Conservation (phyloP, 2,797 vertebrate genomes). For the Malacoraja senta region DNA sequence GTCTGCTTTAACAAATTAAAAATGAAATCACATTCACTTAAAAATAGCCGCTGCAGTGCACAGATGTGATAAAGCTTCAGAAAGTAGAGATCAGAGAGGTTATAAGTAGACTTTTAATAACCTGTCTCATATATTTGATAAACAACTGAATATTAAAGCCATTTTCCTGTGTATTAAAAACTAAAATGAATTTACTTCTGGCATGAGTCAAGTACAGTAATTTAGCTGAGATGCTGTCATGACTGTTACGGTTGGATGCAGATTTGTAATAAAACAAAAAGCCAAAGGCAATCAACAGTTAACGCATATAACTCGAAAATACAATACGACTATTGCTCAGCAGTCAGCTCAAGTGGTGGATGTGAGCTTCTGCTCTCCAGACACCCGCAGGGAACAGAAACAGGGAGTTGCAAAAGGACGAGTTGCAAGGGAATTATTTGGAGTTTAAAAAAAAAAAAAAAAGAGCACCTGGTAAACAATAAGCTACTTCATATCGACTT, state of each 20-base stretch:
- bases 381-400: not conserved
- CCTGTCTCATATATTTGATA: constrained; percentile 30
- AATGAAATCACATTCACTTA: not conserved
- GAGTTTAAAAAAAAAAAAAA: not conserved
- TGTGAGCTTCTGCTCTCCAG: not conserved
- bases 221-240: constrained; percentile 7
- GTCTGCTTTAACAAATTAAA: no score
- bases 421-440: not conserved
- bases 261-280: constrained; percentile 27
- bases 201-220: constrained; percentile 15
- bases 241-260: constrained; percentile 9
- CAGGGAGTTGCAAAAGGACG: not conserved
- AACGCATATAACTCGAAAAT: constrained; percentile 10
- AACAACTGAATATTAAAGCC: constrained; percentile 22
- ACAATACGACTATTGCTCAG: not conserved
- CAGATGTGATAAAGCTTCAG: constrained; percentile 5
- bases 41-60: not conserved
- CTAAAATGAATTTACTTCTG: constrained; percentile 8
- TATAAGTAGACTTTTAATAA: constrained; percentile 31
- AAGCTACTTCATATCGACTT: not conserved
- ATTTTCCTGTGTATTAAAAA: not conserved
- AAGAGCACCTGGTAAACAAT: not conserved
- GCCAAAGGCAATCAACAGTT: not conserved
- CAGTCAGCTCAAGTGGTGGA: not conserved
- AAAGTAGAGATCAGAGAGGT: constrained; percentile 13